phyloP scores from a whole-genome alignment of 2,113 vertebrate genomes.

The Eidolon helvum region DNA sequence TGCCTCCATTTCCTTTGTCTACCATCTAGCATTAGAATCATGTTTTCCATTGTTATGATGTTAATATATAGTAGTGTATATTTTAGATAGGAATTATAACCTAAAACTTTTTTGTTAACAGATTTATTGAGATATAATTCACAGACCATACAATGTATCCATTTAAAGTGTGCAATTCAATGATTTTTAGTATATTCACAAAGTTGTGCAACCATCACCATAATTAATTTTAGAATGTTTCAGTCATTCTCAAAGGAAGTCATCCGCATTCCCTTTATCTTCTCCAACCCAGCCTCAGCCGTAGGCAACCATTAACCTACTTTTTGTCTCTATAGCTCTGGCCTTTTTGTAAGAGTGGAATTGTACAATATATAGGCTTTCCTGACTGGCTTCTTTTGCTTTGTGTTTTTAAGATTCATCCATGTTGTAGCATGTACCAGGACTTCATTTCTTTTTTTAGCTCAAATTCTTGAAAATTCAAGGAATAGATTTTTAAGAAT shows the following conservation, averaged over 20 bases:
- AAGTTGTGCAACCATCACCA: not conserved
- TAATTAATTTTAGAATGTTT: slow-evolving; percentile 40
- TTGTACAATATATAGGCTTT: not conserved
- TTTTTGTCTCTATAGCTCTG: not conserved
- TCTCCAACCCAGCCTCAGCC: not conserved
- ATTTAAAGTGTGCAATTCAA: not conserved
- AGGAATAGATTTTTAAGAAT: slow-evolving; percentile 24
- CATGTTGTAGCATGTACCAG: not conserved
- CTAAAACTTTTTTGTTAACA: not conserved
- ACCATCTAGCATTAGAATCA: not conserved
- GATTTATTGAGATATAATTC: slow-evolving; percentile 27
- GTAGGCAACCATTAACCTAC: not conserved
- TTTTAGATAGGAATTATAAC: slow-evolving; percentile 6
- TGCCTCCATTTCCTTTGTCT: slow-evolving; percentile 5
- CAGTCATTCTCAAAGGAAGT: not conserved
- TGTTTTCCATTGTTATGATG: slow-evolving; percentile 33
- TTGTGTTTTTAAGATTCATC: slow-evolving; percentile 8
- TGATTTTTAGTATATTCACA: not conserved
- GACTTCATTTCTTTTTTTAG: not conserved
- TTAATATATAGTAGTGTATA: not conserved
- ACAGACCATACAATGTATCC: not conserved
- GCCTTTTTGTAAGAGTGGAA: not conserved
- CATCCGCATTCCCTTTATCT: not conserved
- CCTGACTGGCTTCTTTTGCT: not conserved
- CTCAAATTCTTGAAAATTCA: slow-evolving; percentile 4